Evolutionary conservation across 37 sponge, comb jelly and placozoan species (phyloP).

Genomic region (Mnemiopsis leidyi): DNA sequence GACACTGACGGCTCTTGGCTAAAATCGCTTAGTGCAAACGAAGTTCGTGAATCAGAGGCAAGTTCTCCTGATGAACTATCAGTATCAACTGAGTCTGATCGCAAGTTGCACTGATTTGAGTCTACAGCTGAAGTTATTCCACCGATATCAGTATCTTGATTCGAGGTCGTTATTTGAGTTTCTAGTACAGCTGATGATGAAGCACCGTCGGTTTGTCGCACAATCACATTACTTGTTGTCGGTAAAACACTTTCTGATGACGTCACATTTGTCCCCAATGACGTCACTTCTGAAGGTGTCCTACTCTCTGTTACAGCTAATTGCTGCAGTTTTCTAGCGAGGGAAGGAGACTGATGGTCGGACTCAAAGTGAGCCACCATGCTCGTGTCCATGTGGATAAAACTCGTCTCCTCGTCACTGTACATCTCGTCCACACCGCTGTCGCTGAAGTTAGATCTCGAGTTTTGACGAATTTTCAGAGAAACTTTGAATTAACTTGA

Average conservation of each 20-base stretch:
- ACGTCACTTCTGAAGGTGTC: not conserved
- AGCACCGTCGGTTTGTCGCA: not conserved
- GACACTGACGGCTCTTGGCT: not conserved
- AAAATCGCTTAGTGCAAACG: not conserved
- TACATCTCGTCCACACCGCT: conserved; percentile 60
- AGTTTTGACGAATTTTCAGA: no score
- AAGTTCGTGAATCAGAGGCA: not conserved
- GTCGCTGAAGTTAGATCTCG: conserved; percentile 49
- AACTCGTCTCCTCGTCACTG: conserved; percentile 61
- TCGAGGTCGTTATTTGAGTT: not conserved
- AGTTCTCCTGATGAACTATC: not conserved
- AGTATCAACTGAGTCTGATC: not conserved
- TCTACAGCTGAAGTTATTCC: not conserved
- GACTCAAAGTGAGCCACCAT: not conserved
- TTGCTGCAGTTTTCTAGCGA: not conserved
- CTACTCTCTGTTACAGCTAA: not conserved
- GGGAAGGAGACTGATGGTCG: not conserved
- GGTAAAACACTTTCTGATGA: not conserved
- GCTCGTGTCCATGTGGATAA: conserved; percentile 54
- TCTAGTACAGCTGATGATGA: not conserved
- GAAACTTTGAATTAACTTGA: no score
- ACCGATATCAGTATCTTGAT: not conserved
- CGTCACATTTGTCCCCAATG: not conserved
- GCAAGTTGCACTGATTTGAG: not conserved
- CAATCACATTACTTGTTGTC: not conserved